phyloP scores from a whole-genome alignment of 2,797 vertebrate genomes.

The Melanotaenia maccullochi region DNA sequence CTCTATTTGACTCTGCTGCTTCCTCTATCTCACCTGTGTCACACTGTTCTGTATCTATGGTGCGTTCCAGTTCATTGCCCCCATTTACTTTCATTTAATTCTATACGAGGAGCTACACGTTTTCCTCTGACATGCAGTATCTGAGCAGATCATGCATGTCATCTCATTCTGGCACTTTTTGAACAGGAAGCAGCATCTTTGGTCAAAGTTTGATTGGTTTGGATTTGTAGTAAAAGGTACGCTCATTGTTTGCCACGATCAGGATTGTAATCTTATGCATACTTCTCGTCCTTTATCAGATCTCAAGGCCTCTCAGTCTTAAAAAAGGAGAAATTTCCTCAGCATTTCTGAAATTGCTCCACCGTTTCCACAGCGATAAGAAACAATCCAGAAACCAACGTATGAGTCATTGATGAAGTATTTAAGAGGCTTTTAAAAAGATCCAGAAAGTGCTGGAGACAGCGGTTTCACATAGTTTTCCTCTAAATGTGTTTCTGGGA shows the following conservation, averaged over 20 bases:
- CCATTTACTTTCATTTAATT: no score
- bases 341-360: no score
- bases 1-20: no score
- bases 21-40: no score
- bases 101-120: neutral
- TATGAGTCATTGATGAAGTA: constrained; percentile 49
- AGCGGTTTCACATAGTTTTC: constrained; percentile 52
- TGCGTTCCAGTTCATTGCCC: no score
- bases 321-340: no score
- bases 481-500: constrained; percentile 34
- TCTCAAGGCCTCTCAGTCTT: neutral
- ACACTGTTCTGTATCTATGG: no score
- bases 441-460: constrained; percentile 45
- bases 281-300: constrained; percentile 19
- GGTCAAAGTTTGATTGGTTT: constrained; percentile 5
- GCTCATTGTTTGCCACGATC: neutral
- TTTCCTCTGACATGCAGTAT: constrained; percentile 20
- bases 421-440: constrained; percentile 39
- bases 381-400: constrained; percentile 29
- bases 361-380: neutral
- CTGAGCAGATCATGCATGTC: constrained; percentile 14
- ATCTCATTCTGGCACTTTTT: constrained; percentile 5
- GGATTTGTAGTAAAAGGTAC: neutral
- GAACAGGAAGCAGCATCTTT: constrained; percentile 1
- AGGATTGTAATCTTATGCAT: constrained; percentile 14